Base-by-base conservation (phyloP, 2,888 invertebrate species). In the Rosalia funebris region DNA sequence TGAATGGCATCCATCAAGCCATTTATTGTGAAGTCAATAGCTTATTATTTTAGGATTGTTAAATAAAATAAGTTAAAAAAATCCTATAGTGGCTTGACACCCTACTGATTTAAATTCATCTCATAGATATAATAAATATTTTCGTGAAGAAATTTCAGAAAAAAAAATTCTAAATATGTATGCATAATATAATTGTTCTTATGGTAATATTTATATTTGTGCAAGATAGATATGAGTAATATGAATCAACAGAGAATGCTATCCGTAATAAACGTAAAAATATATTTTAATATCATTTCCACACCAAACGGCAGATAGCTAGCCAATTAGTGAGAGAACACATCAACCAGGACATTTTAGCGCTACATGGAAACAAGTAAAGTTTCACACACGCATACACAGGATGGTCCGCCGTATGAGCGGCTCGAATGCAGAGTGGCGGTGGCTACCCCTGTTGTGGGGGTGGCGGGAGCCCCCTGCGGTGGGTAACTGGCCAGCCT, bases 401-500 rank as follows among this genome's bases (percentile, higher is more conserved):
- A n/a, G n/a, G n/a, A n/a, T n/a, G n/a, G 54, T 20, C 36, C 36
- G 37, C n/a, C 20, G 48, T 34, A 14, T 44, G 42, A 46, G 45
- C 60, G 44, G 60, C 37, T 60, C 54, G 60, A 54, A 60, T 25
- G 44, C 47, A 36, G 48, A 54, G 54, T 37, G 60, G 54, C 47
- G 48, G 48, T 55, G 42, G 64, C 64, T 47, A 39, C n/a, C 52
- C 57, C 58, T 58, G 53, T 60, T 61, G 62, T 55, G 59, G 65
- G 62, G 65, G 59, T 56, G 48, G 60, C 57, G 20, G 53, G 48
- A 60, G 65, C 66, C 75, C 77, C 77, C 78, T 82, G 82, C 71
- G 82, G 82, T 80, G 79, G 80, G 79, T 81, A 81, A 82, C 81
- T 82, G 81, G 80, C 82, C 81, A 80, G 80, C 74, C 78, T 74